Base-by-base conservation (phyloP, 1,140 invertebrate species). In the Sitophilus oryzae region DNA sequence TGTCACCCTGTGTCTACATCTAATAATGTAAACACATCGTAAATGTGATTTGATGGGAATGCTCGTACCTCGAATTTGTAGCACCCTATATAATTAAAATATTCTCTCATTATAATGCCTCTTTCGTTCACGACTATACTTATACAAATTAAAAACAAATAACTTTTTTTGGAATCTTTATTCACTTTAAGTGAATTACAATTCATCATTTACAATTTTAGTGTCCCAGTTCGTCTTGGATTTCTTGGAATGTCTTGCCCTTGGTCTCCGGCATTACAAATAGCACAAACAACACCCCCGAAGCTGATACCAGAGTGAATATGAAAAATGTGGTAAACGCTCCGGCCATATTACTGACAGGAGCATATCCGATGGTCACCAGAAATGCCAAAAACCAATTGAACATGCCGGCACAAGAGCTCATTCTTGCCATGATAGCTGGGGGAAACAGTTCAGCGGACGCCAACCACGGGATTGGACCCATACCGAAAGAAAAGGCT, bases 351-450 rank as follows among this genome's bases (percentile, higher is more conserved):
- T 49, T 35, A 23, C 74, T 71, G 16, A 88, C 34, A 10, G 76
- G 64, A 1, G 61, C 60, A 65, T 84, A 90, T 57, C 79, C 79
- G 65, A 87, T 86, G 15, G 92, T 93, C 1, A 94, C 84, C 10
- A 89, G 58, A 69, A 95, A 95, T 38, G 87, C 89, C 47, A 83
- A 79, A 2, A 86, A 63, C 80, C 91, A 86, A 64, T 91, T 93
- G 60, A 86, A 84, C 10, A 82, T 77, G 34, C 85, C 85, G 2
- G 87, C 84, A 60, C 90, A 80, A 0, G 87, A 80, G 61, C 79
- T 76, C 35, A 86, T 86, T 36, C 88, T 79, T 55, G 85, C 87
- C 52, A 89, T 88, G 11, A 91, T 77, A 45, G 86, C 80, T 59
- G 86, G 73, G 42, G 88, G 77, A 73, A 88, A 87, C 59, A 89